Percentiles rank a stretch among this genome's conserved stretches.
These are phyloP conservation scores for Eonycteris spelaea DNA, from an alignment of 2,113 vertebrate species.

Conservation along the genomic window DNA sequence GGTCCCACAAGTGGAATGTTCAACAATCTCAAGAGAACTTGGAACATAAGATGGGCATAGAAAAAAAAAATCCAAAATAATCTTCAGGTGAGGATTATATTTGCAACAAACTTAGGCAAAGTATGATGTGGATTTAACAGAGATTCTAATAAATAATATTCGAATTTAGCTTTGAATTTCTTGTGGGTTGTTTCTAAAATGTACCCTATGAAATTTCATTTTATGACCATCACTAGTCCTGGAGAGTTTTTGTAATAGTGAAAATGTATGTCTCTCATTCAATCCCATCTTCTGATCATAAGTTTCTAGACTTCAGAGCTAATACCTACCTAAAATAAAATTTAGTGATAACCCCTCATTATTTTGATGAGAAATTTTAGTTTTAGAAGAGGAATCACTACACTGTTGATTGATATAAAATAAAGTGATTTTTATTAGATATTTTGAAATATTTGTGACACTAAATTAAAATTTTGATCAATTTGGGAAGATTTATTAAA, in stretches of 20 bases:
- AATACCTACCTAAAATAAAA: constrained; percentile 14
- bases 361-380: background rate
- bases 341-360: background rate
- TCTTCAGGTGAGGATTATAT: background rate
- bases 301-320: background rate
- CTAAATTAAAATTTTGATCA: background rate
- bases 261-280: background rate
- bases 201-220: background rate
- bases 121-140: background rate
- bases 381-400: background rate
- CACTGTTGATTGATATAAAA: background rate
- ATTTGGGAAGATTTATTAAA: background rate
- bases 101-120: background rate
- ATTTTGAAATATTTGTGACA: background rate
- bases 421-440: background rate
- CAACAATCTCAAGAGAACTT: background rate
- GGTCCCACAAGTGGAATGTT: background rate
- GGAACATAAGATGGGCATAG: background rate
- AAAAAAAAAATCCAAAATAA: background rate
- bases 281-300: background rate
- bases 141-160: background rate
- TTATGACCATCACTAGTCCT: background rate
- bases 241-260: background rate
- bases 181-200: background rate
- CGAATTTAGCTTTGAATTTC: background rate